A percentile compares a stretch with the other conserved stretches of the same genome.
These are phyloP conservation scores for Alethe castanea DNA, from an alignment of 2,113 vertebrate genomes.

Conservation along the genomic window DNA sequence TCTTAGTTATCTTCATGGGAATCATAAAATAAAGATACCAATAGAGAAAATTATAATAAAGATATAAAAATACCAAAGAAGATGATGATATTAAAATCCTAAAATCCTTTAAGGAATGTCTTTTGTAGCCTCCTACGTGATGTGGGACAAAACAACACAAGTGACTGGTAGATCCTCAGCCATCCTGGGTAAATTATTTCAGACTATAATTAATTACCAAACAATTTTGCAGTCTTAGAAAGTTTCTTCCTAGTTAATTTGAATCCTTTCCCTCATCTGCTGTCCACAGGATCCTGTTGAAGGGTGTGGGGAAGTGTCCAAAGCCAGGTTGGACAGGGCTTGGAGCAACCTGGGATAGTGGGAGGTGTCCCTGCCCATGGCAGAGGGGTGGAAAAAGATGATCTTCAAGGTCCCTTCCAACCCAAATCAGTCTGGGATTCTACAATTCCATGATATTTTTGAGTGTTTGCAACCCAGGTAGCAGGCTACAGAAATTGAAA, in stretches of 20 bases:
- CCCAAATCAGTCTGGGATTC: neutral
- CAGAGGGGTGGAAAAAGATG: neutral
- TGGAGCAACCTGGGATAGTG: neutral
- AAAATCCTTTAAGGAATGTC: neutral
- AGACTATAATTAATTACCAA: neutral
- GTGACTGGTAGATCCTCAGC: neutral
- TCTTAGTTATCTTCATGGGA: neutral
- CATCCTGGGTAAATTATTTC: neutral
- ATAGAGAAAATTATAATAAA: neutral
- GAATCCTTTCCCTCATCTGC: neutral
- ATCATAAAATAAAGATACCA: neutral
- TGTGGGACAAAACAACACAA: neutral
- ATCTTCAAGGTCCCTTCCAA: neutral
- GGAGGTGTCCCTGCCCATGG: neutral
- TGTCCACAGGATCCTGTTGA: neutral
- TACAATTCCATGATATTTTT: neutral
- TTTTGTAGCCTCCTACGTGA: neutral
- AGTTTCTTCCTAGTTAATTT: neutral
- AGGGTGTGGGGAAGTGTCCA: neutral
- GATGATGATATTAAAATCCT: neutral
- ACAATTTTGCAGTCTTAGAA: neutral
- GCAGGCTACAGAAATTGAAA: neutral
- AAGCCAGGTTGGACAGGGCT: neutral
- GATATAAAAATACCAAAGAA: neutral
- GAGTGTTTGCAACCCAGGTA: neutral